Conservation (phyloP, 2,797 vertebrate species). For the Euphonia xanthogaster region DNA sequence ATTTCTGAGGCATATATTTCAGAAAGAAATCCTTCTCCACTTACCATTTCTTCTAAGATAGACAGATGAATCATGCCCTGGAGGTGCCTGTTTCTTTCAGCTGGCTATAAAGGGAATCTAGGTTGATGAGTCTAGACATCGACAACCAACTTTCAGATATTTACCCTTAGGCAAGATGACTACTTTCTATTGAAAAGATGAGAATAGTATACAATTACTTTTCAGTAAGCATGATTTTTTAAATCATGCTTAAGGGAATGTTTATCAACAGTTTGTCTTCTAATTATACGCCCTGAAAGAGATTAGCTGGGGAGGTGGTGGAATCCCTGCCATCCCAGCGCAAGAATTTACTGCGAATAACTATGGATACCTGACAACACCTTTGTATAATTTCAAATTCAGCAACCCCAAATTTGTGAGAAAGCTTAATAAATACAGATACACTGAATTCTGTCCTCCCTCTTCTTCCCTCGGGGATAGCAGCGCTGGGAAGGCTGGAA, state of each 20-base stretch:
- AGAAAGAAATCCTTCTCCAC: constrained; percentile 25
- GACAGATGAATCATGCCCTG: constrained; percentile 62
- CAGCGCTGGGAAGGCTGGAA: not conserved
- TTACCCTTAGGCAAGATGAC: constrained; percentile 34
- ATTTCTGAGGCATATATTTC: constrained; percentile 10
- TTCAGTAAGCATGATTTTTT: constrained; percentile 10
- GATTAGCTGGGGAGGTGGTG: not conserved
- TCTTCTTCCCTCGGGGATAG: not conserved
- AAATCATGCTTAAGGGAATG: not conserved
- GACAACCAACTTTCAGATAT: constrained; percentile 54
- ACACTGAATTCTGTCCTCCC: not conserved
- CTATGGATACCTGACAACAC: not conserved
- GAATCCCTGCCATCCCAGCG: not conserved
- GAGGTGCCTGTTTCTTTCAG: constrained; percentile 62
- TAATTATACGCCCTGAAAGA: not conserved
- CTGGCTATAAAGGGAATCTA: constrained; percentile 65
- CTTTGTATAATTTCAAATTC: not conserved
- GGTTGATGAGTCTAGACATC: constrained; percentile 68
- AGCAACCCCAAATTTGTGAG: not conserved
- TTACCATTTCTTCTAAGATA: constrained; percentile 40
- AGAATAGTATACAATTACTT: constrained; percentile 43
- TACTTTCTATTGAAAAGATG: constrained; percentile 34
- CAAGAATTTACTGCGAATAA: not conserved
- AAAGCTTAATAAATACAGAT: not conserved
- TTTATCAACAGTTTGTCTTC: constrained; percentile 33